A percentile compares a stretch with the other conserved stretches of the same genome.
Evolutionary conservation across 2,113 vertebrate species (phyloP).

Genomic region (Callipepla californica): DNA sequence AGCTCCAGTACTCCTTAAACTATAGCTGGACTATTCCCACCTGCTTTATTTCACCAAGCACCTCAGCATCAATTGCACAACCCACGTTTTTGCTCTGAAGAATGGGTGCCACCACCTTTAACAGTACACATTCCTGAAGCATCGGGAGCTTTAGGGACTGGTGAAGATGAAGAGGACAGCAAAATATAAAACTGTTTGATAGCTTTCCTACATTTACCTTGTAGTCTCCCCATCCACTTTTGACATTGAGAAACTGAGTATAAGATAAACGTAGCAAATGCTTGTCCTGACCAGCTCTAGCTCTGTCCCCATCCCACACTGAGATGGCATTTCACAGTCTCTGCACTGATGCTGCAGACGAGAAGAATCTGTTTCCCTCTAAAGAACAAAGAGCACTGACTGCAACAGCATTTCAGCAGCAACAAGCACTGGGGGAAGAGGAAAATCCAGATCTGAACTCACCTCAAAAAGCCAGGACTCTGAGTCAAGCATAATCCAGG

Average conservation of each 20-base stretch:
- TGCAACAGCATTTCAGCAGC: background rate
- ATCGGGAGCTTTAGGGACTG: background rate
- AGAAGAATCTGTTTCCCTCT: background rate
- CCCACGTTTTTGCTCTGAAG: background rate
- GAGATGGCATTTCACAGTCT: background rate
- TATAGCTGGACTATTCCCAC: background rate
- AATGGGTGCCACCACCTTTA: background rate
- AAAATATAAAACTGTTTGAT: background rate
- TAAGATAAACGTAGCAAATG: background rate
- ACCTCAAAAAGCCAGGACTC: constrained; percentile 21
- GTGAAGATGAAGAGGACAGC: background rate
- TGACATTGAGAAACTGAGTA: background rate
- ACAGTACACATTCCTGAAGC: background rate
- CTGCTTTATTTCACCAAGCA: background rate
- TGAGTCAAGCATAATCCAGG: constrained; percentile 43
- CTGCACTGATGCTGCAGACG: accelerated
- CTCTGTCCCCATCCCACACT: background rate
- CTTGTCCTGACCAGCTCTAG: background rate
- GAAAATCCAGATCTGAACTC: constrained; percentile 15
- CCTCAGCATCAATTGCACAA: background rate
- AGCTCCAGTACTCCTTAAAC: background rate
- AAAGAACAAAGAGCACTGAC: background rate
- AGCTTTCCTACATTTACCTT: background rate
- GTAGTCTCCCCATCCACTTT: background rate
- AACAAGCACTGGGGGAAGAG: background rate